Percentiles rank a stretch among this genome's conserved stretches.
phyloP scores from a whole-genome alignment of 1,140 invertebrate genomes.

The Delia radicum region DNA sequence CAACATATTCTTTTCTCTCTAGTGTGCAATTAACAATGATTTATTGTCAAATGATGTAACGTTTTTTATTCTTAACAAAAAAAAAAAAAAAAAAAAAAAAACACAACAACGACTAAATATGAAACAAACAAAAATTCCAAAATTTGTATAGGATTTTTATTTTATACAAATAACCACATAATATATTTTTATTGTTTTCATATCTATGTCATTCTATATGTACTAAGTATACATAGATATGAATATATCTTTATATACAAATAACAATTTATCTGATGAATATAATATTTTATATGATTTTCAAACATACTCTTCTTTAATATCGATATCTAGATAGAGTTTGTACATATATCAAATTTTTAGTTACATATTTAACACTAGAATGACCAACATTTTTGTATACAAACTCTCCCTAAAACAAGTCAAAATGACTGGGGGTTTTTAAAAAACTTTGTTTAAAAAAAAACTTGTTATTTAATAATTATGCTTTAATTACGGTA shows the following conservation, averaged over 20 bases:
- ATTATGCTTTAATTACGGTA: too few species aligned
- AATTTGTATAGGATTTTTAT: not conserved
- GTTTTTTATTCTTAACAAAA: not conserved
- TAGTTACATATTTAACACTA: too few species aligned
- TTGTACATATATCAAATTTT: too few species aligned
- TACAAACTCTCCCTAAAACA: too few species aligned
- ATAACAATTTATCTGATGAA: not conserved
- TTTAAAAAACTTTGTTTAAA: too few species aligned
- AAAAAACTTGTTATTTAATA: too few species aligned
- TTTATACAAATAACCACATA: not conserved
- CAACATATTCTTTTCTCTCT: constrained; percentile 19
- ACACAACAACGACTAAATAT: not conserved
- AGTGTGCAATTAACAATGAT: constrained; percentile 23
- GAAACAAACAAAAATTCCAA: not conserved
- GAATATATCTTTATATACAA: not conserved
- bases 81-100: not conserved
- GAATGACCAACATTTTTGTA: too few species aligned
- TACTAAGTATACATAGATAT: not conserved
- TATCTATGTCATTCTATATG: not conserved
- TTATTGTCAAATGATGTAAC: constrained; percentile 23
- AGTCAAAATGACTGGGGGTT: too few species aligned
- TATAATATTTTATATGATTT: too few species aligned
- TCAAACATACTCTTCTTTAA: too few species aligned
- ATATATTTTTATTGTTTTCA: not conserved
- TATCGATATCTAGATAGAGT: too few species aligned